These are phyloP conservation scores for Chamaea fasciata DNA, from an alignment of 2,113 vertebrate species.

Conservation along the genomic window DNA sequence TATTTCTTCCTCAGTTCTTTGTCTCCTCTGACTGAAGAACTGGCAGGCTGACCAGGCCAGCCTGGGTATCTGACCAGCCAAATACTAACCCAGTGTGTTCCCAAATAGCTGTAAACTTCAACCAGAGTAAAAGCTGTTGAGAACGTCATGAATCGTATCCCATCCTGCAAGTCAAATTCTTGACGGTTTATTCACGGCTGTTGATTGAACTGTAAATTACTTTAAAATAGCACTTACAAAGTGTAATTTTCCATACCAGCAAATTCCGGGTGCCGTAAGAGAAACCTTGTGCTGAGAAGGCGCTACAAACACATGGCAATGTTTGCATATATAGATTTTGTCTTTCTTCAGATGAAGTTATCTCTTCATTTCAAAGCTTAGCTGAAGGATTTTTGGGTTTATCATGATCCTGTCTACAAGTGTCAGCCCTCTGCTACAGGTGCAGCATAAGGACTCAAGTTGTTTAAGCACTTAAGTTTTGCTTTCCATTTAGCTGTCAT, in stretches of 20 bases:
- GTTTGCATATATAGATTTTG: background rate
- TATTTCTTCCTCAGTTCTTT: background rate
- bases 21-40: background rate
- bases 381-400: background rate
- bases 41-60: background rate
- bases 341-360: background rate
- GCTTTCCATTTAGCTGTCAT: background rate
- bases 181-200: background rate
- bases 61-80: background rate
- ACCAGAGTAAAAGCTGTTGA: background rate
- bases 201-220: background rate
- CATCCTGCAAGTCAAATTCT: background rate
- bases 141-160: rapidly evolving
- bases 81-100: background rate
- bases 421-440: background rate
- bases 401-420: background rate
- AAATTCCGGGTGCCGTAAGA: background rate
- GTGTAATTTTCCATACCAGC: background rate
- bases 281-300: background rate
- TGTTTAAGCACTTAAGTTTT: background rate
- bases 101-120: background rate
- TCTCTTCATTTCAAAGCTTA: background rate
- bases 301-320: background rate
- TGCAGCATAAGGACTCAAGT: background rate
- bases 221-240: background rate